Evolutionary conservation across 2,888 invertebrate species (phyloP).

Genomic region (Anodontia alba): DNA sequence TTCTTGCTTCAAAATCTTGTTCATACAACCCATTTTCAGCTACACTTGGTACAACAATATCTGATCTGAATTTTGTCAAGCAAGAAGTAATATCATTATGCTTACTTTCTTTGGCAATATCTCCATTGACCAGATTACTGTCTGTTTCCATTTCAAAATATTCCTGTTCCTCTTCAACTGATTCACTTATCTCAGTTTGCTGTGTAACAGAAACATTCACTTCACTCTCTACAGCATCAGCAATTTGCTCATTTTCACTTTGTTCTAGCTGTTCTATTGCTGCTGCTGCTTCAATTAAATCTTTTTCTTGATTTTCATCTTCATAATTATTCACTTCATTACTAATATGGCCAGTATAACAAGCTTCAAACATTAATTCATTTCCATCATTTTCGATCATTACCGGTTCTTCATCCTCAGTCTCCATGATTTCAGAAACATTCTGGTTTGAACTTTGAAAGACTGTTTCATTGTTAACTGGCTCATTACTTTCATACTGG

Average conservation of each 20-base stretch:
- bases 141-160: conserved; percentile 2
- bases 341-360: conserved; percentile 1
- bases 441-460: not conserved
- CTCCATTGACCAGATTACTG: conserved; percentile 44
- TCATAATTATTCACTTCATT: not conserved
- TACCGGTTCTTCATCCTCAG: conserved; percentile 45
- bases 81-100: conserved; percentile 21
- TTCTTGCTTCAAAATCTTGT: conserved; percentile 61
- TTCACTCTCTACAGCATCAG: conserved; percentile 5
- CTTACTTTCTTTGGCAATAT: conserved; percentile 51
- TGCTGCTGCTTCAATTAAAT: conserved; percentile 32
- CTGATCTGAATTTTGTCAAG: conserved; percentile 45
- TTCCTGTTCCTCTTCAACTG: not conserved
- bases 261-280: conserved; percentile 45
- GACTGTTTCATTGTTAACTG: conserved; percentile 16
- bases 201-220: not conserved
- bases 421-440: not conserved
- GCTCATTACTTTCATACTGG: conserved; percentile 34
- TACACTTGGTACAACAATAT: conserved; percentile 53
- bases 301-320: not conserved
- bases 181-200: not conserved
- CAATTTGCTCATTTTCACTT: conserved; percentile 37
- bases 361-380: conserved; percentile 60
- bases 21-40: conserved; percentile 60
- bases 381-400: conserved; percentile 64